Conservation (phyloP, 2,113 vertebrate genomes). For the Nibea albiflora region DNA sequence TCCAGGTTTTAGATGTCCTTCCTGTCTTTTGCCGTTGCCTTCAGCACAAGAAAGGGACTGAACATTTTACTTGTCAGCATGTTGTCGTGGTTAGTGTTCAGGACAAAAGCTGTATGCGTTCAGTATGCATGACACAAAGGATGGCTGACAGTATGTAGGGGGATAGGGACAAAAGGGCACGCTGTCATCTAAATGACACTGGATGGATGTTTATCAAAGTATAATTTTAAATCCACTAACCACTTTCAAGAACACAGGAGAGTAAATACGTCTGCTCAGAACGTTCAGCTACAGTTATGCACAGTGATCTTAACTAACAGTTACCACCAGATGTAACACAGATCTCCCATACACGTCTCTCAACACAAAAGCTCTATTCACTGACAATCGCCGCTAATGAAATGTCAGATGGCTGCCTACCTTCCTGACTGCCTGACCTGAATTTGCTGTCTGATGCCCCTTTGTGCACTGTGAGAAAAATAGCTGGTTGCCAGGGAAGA, state of each 20-base stretch:
- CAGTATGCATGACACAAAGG: conserved; percentile 7
- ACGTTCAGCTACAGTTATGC: background rate
- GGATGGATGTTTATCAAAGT: background rate
- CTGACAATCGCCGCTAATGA: conserved; percentile 45
- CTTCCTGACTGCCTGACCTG: conserved; percentile 43
- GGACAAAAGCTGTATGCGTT: conserved; percentile 23
- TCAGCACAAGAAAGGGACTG: conserved; percentile 17
- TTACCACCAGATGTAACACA: conserved; percentile 29
- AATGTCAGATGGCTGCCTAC: conserved; percentile 48
- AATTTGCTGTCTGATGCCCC: conserved; percentile 53
- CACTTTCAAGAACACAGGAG: background rate
- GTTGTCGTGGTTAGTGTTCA: conserved; percentile 37
- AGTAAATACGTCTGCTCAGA: background rate
- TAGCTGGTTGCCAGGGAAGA: conserved; percentile 28
- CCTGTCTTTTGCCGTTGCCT: conserved; percentile 6
- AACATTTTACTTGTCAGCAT: conserved; percentile 22
- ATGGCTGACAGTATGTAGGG: background rate
- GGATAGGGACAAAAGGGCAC: background rate
- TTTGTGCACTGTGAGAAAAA: conserved; percentile 31
- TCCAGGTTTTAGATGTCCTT: conserved; percentile 10
- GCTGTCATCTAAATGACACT: background rate
- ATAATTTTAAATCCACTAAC: background rate
- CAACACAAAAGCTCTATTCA: conserved; percentile 45
- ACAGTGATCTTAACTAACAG: conserved; percentile 15
- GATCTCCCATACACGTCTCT: conserved; percentile 31